A percentile compares a stretch with the other conserved stretches of the same genome.
Conservation (phyloP, 2,113 vertebrate species). For the Tychaedon coryphoeus region DNA sequence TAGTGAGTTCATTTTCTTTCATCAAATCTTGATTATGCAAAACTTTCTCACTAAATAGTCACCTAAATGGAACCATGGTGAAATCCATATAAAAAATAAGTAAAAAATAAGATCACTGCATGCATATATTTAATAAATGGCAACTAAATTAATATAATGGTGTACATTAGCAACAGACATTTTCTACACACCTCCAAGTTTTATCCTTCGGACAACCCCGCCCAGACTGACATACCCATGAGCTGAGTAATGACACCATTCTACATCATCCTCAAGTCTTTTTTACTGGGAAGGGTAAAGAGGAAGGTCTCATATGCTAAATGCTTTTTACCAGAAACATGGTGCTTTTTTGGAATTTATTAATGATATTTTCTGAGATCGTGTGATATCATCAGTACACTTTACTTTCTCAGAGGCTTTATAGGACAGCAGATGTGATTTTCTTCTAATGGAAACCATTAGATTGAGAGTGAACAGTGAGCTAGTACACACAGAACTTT, state of each 20-base stretch:
- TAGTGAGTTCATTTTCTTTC: not conserved
- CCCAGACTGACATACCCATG: not conserved
- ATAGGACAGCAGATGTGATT: not conserved
- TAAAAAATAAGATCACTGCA: not conserved
- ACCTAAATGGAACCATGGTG: not conserved
- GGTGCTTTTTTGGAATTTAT: not conserved
- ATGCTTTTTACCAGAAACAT: not conserved
- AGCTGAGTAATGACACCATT: not conserved
- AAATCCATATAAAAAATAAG: not conserved
- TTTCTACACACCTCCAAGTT: not conserved
- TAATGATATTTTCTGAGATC: not conserved
- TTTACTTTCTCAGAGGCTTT: not conserved
- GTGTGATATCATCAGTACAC: not conserved
- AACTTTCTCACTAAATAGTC: not conserved
- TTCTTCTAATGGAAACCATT: not conserved
- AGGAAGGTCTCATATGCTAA: not conserved
- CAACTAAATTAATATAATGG: not conserved
- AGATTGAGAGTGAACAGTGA: not conserved
- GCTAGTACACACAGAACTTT: not conserved
- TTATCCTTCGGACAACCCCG: not conserved
- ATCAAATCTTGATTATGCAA: not conserved
- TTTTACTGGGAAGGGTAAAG: not conserved
- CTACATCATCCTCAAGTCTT: not conserved
- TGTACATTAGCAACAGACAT: not conserved
- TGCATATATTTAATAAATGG: not conserved